phyloP scores from a whole-genome alignment of 2,797 vertebrate genomes.

The Lophius americanus region DNA sequence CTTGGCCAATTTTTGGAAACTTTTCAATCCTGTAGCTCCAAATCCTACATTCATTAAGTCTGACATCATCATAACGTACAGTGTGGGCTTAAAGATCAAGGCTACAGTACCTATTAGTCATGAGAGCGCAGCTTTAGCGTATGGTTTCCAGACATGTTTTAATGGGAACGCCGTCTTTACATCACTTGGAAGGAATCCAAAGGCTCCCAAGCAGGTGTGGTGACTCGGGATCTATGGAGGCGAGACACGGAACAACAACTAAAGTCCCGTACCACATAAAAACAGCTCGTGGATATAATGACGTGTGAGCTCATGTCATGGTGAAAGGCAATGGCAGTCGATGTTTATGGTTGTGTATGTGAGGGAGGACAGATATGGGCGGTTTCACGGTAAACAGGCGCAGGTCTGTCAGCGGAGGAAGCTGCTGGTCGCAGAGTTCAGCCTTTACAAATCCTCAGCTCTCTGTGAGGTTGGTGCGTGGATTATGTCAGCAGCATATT shows the following conservation, averaged over 20 bases:
- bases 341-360: conserved; percentile 2
- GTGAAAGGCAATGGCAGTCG: conserved; percentile 32
- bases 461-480: conserved; percentile 29
- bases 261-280: conserved; percentile 13
- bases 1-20: no score
- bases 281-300: conserved; percentile 38
- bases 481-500: conserved; percentile 53
- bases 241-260: conserved; percentile 48
- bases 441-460: conserved; percentile 39
- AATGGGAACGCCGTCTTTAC: conserved; percentile 48
- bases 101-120: conserved; percentile 40
- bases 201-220: conserved; percentile 51
- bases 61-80: conserved; percentile 34
- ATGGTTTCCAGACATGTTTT: conserved; percentile 64
- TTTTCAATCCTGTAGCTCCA: not conserved
- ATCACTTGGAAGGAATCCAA: conserved; percentile 76
- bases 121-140: conserved; percentile 25
- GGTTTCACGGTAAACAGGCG: conserved; percentile 53
- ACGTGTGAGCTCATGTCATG: conserved; percentile 41
- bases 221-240: conserved; percentile 47
- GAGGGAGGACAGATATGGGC: conserved; percentile 14
- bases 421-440: conserved; percentile 33
- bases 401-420: conserved; percentile 39
- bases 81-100: conserved; percentile 48
- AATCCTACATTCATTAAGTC: conserved; percentile 7